phyloP scores from a whole-genome alignment of 2,888 invertebrate genomes.

The Phania funesta region DNA sequence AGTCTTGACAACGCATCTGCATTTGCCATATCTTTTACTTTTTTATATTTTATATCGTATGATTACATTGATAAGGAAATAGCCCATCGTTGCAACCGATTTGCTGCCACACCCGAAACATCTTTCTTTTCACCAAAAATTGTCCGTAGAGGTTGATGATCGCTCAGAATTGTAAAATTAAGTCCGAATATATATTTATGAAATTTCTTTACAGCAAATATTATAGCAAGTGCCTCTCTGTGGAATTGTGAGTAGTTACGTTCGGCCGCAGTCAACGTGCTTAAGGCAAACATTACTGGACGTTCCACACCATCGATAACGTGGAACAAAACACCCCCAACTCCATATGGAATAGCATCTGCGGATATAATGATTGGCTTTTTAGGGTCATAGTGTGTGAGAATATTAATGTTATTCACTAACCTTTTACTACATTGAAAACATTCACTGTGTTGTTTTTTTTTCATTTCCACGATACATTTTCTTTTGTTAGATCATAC shows the following conservation, averaged over 20 bases:
- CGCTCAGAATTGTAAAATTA: slow-evolving; percentile 27
- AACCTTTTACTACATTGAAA: too few species aligned
- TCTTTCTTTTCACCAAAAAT: slow-evolving; percentile 37
- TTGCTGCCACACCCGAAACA: slow-evolving; percentile 6
- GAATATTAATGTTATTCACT: too few species aligned
- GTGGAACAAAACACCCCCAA: slow-evolving; percentile 39
- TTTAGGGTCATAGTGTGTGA: too few species aligned
- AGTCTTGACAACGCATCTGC: slow-evolving; percentile 30
- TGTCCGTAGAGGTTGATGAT: slow-evolving; percentile 4
- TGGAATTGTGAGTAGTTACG: slow-evolving; percentile 46
- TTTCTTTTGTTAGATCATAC: too few species aligned
- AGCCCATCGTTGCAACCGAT: slow-evolving; percentile 31
- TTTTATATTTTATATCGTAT: slow-evolving; percentile 48
- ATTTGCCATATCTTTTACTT: slow-evolving; percentile 27
- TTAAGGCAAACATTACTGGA: slow-evolving; percentile 51
- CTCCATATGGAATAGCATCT: slow-evolving; percentile 45
- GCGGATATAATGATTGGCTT: too few species aligned
- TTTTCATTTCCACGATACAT: too few species aligned
- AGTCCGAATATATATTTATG: slow-evolving; percentile 49
- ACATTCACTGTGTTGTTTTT: too few species aligned
- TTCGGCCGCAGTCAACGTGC: slow-evolving; percentile 23
- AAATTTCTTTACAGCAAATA: too few species aligned
- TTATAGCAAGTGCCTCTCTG: slow-evolving; percentile 32
- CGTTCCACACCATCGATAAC: slow-evolving; percentile 53
- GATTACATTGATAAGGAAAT: background rate